A percentile compares a stretch with the other conserved stretches of the same genome.
Conservation (phyloP, 2,113 vertebrate genomes). For the Ceyx melanurus region DNA sequence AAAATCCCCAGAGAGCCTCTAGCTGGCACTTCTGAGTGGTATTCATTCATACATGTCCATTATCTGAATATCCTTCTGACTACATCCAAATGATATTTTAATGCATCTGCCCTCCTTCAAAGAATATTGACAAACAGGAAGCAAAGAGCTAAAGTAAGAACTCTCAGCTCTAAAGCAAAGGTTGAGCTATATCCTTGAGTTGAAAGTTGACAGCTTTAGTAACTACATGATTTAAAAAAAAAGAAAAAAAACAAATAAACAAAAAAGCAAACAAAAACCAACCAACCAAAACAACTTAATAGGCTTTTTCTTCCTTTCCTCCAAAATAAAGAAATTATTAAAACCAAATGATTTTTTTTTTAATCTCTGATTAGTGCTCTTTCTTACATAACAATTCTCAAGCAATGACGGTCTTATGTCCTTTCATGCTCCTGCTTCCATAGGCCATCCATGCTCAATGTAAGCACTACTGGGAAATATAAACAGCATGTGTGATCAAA, state of each 20-base stretch:
- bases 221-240: background rate
- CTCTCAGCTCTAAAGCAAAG: slow-evolving; percentile 3
- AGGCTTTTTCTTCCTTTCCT: background rate
- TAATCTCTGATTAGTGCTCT: background rate
- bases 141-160: slow-evolving; percentile 30
- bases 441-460: background rate
- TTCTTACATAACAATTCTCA: background rate
- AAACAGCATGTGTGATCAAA: background rate
- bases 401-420: background rate
- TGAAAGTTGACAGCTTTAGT: slow-evolving; percentile 21
- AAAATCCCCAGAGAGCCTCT: background rate
- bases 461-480: background rate
- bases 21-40: background rate
- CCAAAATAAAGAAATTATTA: background rate
- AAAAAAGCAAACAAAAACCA: background rate
- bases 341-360: slow-evolving; percentile 28
- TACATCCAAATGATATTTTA: slow-evolving; percentile 5
- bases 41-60: background rate
- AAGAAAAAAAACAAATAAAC: background rate
- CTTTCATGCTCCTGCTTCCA: background rate
- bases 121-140: background rate
- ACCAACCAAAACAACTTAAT: background rate
- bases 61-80: background rate
- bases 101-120: background rate
- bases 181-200: slow-evolving; percentile 49